A percentile compares a stretch with the other conserved stretches of the same genome.
Evolutionary conservation across 2,888 invertebrate species (phyloP).

Genomic region (Tetragnatha montana): DNA sequence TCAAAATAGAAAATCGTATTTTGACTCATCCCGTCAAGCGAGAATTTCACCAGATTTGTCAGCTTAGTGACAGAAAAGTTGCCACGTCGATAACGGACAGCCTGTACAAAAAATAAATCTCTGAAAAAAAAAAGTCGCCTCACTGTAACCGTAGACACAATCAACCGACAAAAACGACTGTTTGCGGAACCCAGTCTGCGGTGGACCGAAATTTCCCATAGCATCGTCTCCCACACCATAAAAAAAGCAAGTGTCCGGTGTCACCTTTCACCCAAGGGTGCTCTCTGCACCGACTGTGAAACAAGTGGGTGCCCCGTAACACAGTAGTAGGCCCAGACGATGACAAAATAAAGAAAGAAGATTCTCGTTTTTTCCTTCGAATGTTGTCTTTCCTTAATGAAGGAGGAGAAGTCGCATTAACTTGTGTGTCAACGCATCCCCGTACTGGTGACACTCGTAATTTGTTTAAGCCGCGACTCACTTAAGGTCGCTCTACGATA

Average conservation of each 20-base stretch:
- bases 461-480: neutral
- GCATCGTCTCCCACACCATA: neutral
- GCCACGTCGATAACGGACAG: too few species aligned
- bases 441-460: neutral
- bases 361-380: neutral
- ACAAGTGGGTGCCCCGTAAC: slow-evolving; percentile 44
- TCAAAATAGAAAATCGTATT: too few species aligned
- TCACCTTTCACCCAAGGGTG: neutral
- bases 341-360: neutral
- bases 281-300: slow-evolving; percentile 8
- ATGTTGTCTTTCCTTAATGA: slow-evolving; percentile 41
- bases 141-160: too few species aligned
- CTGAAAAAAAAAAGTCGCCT: too few species aligned
- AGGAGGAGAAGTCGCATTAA: slow-evolving; percentile 37
- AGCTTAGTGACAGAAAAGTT: too few species aligned
- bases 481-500: neutral
- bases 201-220: neutral
- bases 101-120: too few species aligned
- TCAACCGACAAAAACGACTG: neutral
- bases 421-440: slow-evolving; percentile 16
- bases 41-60: too few species aligned
- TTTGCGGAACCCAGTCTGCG: neutral
- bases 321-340: slow-evolving; percentile 13
- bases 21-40: too few species aligned
- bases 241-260: slow-evolving; percentile 39